phyloP scores from a whole-genome alignment of 2,113 vertebrate genomes.

The Phrynosoma blainvillii region DNA sequence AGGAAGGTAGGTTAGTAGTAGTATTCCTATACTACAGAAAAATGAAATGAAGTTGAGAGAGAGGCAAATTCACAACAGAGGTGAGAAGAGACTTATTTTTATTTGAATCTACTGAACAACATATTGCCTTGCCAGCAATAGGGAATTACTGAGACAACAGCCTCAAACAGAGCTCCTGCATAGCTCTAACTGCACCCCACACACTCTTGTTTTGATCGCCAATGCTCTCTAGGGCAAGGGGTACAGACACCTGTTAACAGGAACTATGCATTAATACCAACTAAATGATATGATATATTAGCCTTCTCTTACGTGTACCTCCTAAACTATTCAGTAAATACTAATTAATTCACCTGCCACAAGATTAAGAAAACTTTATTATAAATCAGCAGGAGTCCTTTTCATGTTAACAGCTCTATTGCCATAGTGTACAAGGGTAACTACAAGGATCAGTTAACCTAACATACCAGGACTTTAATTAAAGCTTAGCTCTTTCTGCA shows the following conservation, averaged over 20 bases:
- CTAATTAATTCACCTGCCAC: conserved; percentile 19
- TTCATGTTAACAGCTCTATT: neutral
- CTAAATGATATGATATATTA: conserved; percentile 2
- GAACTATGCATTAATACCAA: conserved; percentile 31
- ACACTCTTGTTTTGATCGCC: neutral
- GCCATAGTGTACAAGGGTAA: neutral
- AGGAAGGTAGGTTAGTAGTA: neutral
- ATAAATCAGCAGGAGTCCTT: conserved; percentile 24
- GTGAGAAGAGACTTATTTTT: neutral
- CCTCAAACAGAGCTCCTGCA: neutral
- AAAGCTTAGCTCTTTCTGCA: neutral
- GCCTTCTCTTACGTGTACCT: conserved; percentile 24
- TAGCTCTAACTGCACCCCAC: neutral
- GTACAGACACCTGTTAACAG: neutral
- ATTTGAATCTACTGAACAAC: neutral
- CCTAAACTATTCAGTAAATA: conserved; percentile 42
- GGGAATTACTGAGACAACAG: neutral
- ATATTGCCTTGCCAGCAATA: neutral
- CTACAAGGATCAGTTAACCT: neutral
- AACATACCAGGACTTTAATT: neutral
- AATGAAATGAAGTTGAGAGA: neutral
- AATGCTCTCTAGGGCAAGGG: conserved; percentile 20
- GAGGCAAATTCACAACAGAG: too few relatives aligned
- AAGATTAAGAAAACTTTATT: conserved; percentile 14
- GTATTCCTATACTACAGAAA: neutral